Evolutionary conservation across 2,797 vertebrate species (phyloP), one percentile per base, ranked within the genome.

Genomic region (Carapus acus): DNA sequence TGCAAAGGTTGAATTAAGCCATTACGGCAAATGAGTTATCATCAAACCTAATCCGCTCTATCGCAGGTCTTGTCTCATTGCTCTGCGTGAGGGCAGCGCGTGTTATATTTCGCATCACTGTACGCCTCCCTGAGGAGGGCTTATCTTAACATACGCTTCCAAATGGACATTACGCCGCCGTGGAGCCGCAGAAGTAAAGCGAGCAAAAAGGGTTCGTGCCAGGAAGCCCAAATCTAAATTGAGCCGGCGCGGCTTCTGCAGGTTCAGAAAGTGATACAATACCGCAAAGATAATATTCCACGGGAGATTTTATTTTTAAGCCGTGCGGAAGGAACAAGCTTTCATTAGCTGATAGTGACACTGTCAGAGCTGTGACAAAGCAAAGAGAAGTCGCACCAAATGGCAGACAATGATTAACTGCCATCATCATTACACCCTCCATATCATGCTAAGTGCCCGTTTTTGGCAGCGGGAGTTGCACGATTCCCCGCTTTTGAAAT

Each of bases 361-460:
- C 58, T 71, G 67, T 68, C 58, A 58, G 70, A 67, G 62, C 63
- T 58, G 31, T 48, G 62, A 78, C 62, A 83, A 82, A 77, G 64
- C 71, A 62, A 63, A 49, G 66, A 63, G 62, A 65, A 59, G 62
- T 46, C 45, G 70, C 15, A 36, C 39, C 56, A 69, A 76, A 77
- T 70, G 68, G 75, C 57, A 73, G 46, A 69, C 57, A 78, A 77
- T 80, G 76, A 83, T 80, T 65, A 83, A 78, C 61, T 64, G 60
- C 77, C 78, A 79, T 78, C 80, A 81, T 79, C 73, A 77, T 77
- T 76, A 77, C 48, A 77, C 65, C 64, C 62, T 65, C 55, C 43
- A 20, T 68, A 68, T 57, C 61, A 58, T 74, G 64, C 66, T 55
- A 67, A 77, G 71, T 38, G 74, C 39, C 67, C 54, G 61, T 73